Evolutionary conservation across 1,140 invertebrate genomes (phyloP).

Genomic region (Drosophila ohnishii): DNA sequence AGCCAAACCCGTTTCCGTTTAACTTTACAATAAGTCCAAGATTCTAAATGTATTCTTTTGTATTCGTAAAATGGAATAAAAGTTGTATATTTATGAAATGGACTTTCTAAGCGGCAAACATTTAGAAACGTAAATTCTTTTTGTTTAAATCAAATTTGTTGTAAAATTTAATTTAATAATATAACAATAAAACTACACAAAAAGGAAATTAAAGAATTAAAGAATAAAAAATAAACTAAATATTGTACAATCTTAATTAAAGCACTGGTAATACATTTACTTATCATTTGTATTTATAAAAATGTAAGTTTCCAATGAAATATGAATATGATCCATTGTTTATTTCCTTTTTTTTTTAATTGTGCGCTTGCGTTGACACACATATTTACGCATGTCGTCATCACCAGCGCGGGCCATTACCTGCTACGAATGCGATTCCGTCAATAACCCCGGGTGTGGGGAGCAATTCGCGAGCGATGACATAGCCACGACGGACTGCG

Average conservation of each 20-base stretch:
- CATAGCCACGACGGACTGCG: conserved; percentile 67
- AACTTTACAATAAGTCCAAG: neutral
- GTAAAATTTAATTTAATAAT: too few species aligned
- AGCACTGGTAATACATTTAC: too few species aligned
- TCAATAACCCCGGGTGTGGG: conserved; percentile 67
- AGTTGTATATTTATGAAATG: neutral
- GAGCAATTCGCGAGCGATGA: conserved; percentile 65
- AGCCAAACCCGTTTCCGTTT: neutral
- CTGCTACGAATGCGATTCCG: conserved; percentile 77
- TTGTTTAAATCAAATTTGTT: too few species aligned
- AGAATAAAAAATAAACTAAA: too few species aligned
- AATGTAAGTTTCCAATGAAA: neutral
- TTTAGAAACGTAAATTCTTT: neutral
- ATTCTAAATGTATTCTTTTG: conserved; percentile 7
- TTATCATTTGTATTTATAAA: neutral
- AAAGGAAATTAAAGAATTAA: neutral
- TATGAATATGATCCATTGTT: conserved; percentile 8
- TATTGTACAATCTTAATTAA: too few species aligned
- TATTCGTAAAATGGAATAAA: neutral
- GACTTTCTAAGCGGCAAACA: neutral
- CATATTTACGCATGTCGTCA: conserved; percentile 65
- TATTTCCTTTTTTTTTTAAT: neutral
- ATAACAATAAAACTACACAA: neutral
- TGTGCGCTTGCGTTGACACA: conserved; percentile 51
- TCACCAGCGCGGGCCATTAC: conserved; percentile 69